Evolutionary conservation across 2,888 invertebrate genomes (phyloP).

Genomic region (Deroplatys truncata): DNA sequence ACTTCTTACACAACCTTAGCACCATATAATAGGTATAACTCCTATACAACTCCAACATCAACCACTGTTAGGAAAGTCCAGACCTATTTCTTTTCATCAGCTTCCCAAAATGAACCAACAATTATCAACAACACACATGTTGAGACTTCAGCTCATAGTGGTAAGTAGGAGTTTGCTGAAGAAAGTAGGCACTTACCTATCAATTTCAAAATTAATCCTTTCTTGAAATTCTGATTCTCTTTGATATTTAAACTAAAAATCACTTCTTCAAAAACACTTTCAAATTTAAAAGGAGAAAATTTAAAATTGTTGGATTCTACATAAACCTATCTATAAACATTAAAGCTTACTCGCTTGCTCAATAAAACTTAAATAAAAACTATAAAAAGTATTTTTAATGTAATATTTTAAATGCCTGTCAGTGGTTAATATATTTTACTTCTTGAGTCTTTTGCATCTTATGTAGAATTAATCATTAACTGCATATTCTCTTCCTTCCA

Average conservation of each 20-base stretch:
- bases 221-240: neutral
- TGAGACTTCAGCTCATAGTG: conserved; percentile 1
- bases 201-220: neutral
- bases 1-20: neutral
- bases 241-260: neutral
- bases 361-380: neutral
- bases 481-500: neutral
- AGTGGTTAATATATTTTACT: neutral
- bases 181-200: neutral
- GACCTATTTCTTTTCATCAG: conserved; percentile 5
- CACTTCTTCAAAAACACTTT: neutral
- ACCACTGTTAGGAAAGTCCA: conserved; percentile 10
- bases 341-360: neutral
- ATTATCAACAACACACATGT: conserved; percentile 30
- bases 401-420: neutral
- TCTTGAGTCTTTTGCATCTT: neutral
- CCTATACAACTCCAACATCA: conserved; percentile 3
- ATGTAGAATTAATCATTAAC: neutral
- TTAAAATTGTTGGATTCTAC: neutral
- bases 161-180: conserved; percentile 14
- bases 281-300: neutral
- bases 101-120: conserved; percentile 38
- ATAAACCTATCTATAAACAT: neutral
- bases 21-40: neutral
- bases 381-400: neutral